These are phyloP conservation scores for Leptosomus discolor DNA, from an alignment of 2,113 vertebrate species.

Conservation along the genomic window DNA sequence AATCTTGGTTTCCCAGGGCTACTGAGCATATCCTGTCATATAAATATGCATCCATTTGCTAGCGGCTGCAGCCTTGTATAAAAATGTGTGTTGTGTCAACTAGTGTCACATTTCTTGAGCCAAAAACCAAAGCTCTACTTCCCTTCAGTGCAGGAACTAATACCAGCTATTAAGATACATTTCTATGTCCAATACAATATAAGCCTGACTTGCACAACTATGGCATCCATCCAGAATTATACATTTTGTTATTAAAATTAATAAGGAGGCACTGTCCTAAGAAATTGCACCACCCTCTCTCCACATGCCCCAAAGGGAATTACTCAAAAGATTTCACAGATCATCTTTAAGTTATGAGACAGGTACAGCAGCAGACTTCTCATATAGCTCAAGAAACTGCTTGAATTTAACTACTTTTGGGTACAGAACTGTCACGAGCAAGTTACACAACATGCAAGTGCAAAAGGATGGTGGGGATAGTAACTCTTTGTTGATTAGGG, in stretches of 20 bases:
- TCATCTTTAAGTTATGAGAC: neutral
- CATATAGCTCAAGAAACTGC: neutral
- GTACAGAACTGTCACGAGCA: neutral
- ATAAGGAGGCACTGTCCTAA: neutral
- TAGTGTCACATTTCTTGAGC: neutral
- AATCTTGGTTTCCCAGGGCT: constrained; percentile 69
- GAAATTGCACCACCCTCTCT: neutral
- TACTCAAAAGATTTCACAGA: neutral
- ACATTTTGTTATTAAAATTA: neutral
- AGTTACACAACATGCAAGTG: neutral
- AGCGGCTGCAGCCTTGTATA: constrained; percentile 17
- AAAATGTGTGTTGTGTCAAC: neutral
- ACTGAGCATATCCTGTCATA: constrained; percentile 45
- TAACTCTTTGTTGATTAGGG: neutral
- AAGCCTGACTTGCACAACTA: neutral
- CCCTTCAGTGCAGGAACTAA: neutral
- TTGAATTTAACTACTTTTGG: neutral
- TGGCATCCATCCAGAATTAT: neutral
- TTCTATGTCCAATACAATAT: neutral
- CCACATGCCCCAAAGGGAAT: neutral
- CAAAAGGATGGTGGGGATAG: neutral
- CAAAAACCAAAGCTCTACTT: neutral
- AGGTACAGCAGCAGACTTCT: neutral
- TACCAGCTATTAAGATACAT: neutral
- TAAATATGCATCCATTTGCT: constrained; percentile 49